Conservation (phyloP, 2,797 vertebrate genomes). For the Yasuhikotakia modesta region DNA sequence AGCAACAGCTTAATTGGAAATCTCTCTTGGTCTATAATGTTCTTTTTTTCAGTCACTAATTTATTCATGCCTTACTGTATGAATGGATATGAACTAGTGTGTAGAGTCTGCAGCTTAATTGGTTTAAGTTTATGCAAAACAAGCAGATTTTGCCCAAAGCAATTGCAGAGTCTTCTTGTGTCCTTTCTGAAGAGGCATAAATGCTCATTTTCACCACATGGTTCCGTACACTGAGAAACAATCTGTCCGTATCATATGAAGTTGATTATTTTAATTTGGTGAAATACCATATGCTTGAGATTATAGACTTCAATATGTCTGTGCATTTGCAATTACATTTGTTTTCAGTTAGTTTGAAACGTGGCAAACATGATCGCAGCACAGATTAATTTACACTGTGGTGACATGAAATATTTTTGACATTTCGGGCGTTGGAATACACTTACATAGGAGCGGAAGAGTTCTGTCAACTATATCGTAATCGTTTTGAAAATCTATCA, state of each 20-base stretch:
- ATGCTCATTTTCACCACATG: not conserved
- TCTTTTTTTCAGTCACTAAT: slow-evolving; percentile 27
- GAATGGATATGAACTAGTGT: slow-evolving; percentile 30
- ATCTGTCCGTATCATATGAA: not conserved
- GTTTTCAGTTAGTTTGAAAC: not conserved
- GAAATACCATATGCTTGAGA: not conserved
- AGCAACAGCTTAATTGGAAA: slow-evolving; percentile 24
- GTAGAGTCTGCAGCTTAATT: not conserved
- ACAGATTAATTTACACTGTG: not conserved
- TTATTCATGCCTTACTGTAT: slow-evolving; percentile 14
- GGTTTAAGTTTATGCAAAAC: slow-evolving; percentile 32
- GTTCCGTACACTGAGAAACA: slow-evolving; percentile 1
- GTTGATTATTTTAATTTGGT: slow-evolving; percentile 14
- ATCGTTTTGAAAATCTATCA: slow-evolving; percentile 31
- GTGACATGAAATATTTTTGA: not conserved
- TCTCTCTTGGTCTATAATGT: slow-evolving; percentile 30
- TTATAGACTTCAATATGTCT: not conserved
- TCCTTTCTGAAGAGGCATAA: slow-evolving; percentile 12
- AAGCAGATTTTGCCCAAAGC: slow-evolving; percentile 18
- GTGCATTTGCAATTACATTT: not conserved
- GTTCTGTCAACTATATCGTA: not conserved
- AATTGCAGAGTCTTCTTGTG: slow-evolving; percentile 7
- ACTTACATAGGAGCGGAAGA: not conserved
- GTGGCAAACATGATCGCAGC: not conserved
- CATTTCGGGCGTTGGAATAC: not conserved